These are phyloP conservation scores for Phaethon lepturus DNA, from an alignment of 2,113 vertebrate genomes.

Conservation along the genomic window DNA sequence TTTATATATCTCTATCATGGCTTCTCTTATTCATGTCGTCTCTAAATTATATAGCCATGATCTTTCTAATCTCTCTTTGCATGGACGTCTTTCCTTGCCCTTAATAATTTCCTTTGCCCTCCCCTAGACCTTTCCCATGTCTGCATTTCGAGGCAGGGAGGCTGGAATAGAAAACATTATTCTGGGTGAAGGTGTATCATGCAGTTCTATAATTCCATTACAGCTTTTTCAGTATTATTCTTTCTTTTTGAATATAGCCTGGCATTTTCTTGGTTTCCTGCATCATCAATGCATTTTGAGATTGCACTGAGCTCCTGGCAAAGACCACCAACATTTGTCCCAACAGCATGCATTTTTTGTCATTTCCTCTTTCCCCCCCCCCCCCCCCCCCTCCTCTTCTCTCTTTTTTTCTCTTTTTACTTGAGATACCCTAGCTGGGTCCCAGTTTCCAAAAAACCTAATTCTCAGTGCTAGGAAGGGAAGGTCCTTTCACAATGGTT, in stretches of 20 bases:
- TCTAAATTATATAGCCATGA: constrained; percentile 57
- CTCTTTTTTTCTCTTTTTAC: no score
- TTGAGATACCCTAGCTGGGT: neutral
- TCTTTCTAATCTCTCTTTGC: constrained; percentile 66
- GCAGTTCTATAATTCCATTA: constrained; percentile 44
- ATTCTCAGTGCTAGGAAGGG: neutral
- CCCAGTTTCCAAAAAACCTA: neutral
- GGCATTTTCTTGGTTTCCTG: neutral
- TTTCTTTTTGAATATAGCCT: neutral
- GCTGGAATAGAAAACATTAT: neutral
- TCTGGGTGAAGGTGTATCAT: constrained; percentile 46
- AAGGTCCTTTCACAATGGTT: neutral
- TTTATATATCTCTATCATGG: constrained; percentile 31
- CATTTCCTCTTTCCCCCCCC: no score
- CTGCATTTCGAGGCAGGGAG: neutral
- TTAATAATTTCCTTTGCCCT: constrained; percentile 66
- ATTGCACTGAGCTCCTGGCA: neutral
- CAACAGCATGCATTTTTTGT: neutral
- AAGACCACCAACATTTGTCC: neutral
- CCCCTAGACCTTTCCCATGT: constrained; percentile 5
- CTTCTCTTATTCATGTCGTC: constrained; percentile 38
- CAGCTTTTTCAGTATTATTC: neutral
- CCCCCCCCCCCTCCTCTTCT: no score
- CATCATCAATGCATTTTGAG: neutral
- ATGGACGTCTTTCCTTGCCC: constrained; percentile 10